Conservation (phyloP, 2,888 invertebrate species). For the Trachelus tabidus region DNA sequence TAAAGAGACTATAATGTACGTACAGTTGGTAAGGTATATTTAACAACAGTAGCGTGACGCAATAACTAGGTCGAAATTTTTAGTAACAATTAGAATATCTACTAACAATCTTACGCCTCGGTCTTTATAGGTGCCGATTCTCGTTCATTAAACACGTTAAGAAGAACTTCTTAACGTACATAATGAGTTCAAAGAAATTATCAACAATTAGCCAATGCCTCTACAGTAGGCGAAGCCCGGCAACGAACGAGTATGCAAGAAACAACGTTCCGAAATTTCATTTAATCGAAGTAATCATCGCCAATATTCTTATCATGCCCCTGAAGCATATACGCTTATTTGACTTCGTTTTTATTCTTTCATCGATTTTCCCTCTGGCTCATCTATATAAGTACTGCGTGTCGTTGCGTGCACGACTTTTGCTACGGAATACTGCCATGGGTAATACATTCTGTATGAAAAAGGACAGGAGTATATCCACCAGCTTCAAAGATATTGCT, state of each 20-base stretch:
- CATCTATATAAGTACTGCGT: neutral
- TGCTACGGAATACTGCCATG: neutral
- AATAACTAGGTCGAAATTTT: constrained; percentile 56
- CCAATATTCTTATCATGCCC: neutral
- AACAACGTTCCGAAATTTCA: neutral
- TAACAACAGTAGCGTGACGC: constrained; percentile 13
- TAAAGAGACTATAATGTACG: neutral
- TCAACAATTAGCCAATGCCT: constrained; percentile 35
- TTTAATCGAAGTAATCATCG: neutral
- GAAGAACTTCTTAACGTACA: constrained; percentile 33
- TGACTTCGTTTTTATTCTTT: neutral
- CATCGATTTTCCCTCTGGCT: neutral
- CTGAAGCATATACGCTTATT: neutral
- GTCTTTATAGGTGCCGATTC: constrained; percentile 34
- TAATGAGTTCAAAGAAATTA: constrained; percentile 50
- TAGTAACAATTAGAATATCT: constrained; percentile 53
- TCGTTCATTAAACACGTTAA: constrained; percentile 47
- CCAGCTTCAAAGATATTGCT: neutral
- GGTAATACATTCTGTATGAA: neutral
- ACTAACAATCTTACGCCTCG: constrained; percentile 46
- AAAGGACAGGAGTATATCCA: neutral
- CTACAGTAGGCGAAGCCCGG: constrained; percentile 1
- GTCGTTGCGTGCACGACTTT: neutral
- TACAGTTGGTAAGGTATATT: neutral
- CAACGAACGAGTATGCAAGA: neutral